Evolutionary conservation across 2,888 invertebrate genomes (phyloP).

Genomic region (Pheosia gnoma): DNA sequence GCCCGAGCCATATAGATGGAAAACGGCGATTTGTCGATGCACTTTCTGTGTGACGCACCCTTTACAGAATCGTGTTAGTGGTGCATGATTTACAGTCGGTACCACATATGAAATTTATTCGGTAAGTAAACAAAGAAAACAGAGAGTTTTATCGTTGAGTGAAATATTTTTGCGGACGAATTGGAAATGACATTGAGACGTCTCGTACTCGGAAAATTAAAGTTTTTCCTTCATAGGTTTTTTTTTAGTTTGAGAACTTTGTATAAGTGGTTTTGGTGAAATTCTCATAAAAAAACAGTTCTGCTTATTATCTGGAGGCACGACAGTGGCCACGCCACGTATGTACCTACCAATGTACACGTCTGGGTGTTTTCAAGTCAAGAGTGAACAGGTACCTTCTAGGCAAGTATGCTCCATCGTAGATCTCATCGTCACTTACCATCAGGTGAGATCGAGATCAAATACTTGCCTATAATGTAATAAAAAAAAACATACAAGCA

Average conservation of each 20-base stretch:
- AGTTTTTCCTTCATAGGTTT: not conserved
- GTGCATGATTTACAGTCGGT: constrained; percentile 31
- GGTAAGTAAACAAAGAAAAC: constrained; percentile 34
- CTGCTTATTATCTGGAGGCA: too few relatives aligned
- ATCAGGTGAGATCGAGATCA: too few relatives aligned
- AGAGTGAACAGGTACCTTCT: too few relatives aligned
- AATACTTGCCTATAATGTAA: too few relatives aligned
- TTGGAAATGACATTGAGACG: constrained; percentile 4
- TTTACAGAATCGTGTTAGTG: constrained; percentile 30
- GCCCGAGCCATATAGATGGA: too few relatives aligned
- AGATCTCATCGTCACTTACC: too few relatives aligned
- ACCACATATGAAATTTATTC: constrained; percentile 23
- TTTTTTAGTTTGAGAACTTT: not conserved
- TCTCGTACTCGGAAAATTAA: not conserved
- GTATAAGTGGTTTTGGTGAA: too few relatives aligned
- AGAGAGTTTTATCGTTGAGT: constrained; percentile 26
- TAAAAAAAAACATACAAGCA: not conserved
- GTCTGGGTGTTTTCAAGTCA: too few relatives aligned
- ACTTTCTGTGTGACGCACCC: constrained; percentile 19
- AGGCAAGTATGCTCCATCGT: too few relatives aligned
- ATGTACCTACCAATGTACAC: too few relatives aligned
- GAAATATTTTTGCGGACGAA: constrained; percentile 9
- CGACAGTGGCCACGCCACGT: too few relatives aligned
- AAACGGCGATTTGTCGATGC: not conserved
- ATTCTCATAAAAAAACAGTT: too few relatives aligned